Evolutionary conservation across 2,113 vertebrate genomes (phyloP).

Genomic region (Paralichthys olivaceus): DNA sequence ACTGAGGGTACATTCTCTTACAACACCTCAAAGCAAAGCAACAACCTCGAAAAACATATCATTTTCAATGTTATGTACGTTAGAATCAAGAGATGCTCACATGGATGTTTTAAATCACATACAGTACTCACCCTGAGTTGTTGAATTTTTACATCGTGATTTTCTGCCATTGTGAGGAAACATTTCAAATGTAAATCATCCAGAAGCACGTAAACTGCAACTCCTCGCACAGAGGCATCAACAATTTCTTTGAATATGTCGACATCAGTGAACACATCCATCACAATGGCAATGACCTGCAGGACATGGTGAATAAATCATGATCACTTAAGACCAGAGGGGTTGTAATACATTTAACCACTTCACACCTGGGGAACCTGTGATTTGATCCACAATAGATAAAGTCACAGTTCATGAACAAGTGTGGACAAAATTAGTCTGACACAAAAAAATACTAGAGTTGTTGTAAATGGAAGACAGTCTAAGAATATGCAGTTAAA

Average conservation of each 20-base stretch:
- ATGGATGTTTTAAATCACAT: not conserved
- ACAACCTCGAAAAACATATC: not conserved
- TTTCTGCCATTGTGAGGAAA: constrained; percentile 92
- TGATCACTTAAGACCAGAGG: not conserved
- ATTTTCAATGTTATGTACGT: not conserved
- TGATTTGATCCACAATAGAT: not conserved
- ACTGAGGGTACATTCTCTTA: too few species aligned
- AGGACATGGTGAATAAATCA: constrained; percentile 54
- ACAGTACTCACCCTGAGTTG: constrained; percentile 90
- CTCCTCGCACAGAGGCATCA: constrained; percentile 89
- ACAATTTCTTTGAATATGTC: constrained; percentile 96
- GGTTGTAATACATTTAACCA: not conserved
- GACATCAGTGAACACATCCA: constrained; percentile 96
- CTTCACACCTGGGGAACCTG: not conserved
- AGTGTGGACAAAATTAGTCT: not conserved
- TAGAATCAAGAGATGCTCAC: not conserved
- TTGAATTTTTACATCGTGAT: constrained; percentile 91
- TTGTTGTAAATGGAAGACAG: not conserved
- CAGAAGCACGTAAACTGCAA: constrained; percentile 92
- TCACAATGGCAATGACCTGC: constrained; percentile 94
- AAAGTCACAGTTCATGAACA: not conserved
- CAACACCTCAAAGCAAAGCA: not conserved
- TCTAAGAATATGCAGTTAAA: not conserved
- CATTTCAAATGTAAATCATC: constrained; percentile 88
- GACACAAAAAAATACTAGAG: not conserved